Percentiles rank a stretch among this genome's conserved stretches.
Conservation (phyloP, 2,113 vertebrate species). For the Gopherus flavomarginatus region DNA sequence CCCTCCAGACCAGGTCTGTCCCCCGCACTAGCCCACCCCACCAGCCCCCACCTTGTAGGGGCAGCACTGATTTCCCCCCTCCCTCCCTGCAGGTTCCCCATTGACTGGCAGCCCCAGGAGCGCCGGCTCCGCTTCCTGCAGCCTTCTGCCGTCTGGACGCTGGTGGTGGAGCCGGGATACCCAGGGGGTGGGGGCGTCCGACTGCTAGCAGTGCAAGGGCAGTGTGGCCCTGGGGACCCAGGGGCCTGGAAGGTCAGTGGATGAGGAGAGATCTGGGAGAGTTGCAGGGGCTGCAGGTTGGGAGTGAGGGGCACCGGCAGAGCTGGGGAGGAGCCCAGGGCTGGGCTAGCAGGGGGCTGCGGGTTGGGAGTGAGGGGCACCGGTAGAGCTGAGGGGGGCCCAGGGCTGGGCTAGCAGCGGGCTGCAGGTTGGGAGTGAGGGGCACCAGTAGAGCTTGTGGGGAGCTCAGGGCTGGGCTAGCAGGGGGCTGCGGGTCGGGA, state of each 20-base stretch:
- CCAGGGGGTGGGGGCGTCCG: background rate
- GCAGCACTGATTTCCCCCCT: no score
- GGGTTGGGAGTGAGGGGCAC: no score
- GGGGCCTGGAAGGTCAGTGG: background rate
- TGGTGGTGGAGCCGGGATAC: background rate
- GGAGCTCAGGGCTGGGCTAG: background rate
- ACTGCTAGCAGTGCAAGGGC: no score
- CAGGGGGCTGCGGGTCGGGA: background rate
- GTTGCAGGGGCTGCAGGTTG: fast-evolving
- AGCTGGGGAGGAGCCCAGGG: no score
- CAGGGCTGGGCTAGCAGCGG: no score
- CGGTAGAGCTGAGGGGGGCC: no score
- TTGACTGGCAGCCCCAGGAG: background rate
- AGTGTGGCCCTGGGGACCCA: background rate
- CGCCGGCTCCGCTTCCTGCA: background rate
- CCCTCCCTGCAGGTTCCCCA: background rate
- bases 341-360: no score
- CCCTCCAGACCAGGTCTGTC: background rate
- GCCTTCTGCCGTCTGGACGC: background rate
- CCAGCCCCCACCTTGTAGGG: background rate
- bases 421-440: background rate
- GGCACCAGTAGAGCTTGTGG: background rate
- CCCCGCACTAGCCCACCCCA: background rate
- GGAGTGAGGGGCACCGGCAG: no score
- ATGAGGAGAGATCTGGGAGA: background rate